Conservation (phyloP, 2,888 invertebrate genomes). For the Colostygia pectinataria region DNA sequence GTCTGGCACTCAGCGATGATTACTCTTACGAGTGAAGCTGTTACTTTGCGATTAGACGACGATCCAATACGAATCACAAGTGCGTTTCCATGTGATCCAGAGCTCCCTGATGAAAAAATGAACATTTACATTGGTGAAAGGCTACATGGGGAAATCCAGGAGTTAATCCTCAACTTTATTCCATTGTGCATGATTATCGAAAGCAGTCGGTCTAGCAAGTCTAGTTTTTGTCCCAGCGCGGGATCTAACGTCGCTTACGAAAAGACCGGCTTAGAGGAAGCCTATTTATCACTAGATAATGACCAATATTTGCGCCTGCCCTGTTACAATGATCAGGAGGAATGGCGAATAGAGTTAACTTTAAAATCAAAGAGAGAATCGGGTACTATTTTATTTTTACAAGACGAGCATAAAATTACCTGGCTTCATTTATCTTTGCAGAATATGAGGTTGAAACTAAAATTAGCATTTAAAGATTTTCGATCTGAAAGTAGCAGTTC, state of each 20-base stretch:
- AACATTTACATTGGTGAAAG: slow-evolving; percentile 67
- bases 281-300: slow-evolving; percentile 54
- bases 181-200: slow-evolving; percentile 55
- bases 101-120: slow-evolving; percentile 60
- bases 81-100: slow-evolving; percentile 67
- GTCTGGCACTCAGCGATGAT: slow-evolving; percentile 70
- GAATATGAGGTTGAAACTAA: slow-evolving; percentile 66
- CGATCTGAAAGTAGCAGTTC: slow-evolving; percentile 61
- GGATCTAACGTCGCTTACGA: slow-evolving; percentile 69
- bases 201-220: slow-evolving; percentile 32
- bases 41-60: slow-evolving; percentile 66
- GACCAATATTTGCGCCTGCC: slow-evolving; percentile 67
- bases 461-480: slow-evolving; percentile 50
- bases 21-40: slow-evolving; percentile 64
- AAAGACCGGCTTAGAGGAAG: slow-evolving; percentile 63
- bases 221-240: slow-evolving; percentile 51
- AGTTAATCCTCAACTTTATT: slow-evolving; percentile 71
- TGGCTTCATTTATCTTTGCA: slow-evolving; percentile 64
- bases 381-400: slow-evolving; percentile 64
- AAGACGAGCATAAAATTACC: slow-evolving; percentile 43
- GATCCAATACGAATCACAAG: slow-evolving; percentile 48
- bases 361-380: slow-evolving; percentile 60
- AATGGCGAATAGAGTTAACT: slow-evolving; percentile 67
- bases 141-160: slow-evolving; percentile 74
- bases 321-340: slow-evolving; percentile 59